phyloP scores from a whole-genome alignment of 2,888 invertebrate genomes.

The Drosophila merina region DNA sequence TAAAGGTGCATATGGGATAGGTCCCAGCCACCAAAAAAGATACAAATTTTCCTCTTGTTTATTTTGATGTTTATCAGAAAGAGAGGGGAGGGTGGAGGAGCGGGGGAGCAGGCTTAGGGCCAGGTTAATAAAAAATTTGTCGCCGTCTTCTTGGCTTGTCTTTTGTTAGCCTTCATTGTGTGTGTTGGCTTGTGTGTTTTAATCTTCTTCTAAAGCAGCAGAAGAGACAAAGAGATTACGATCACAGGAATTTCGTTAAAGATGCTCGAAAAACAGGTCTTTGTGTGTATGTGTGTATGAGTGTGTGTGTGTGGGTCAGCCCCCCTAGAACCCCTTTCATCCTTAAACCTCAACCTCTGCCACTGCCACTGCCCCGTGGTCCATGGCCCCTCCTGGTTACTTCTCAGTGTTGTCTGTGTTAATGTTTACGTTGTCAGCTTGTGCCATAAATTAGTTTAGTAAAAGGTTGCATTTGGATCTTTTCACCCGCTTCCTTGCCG shows the following conservation, averaged over 20 bases:
- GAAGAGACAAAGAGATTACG: slow-evolving; percentile 80
- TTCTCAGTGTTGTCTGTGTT: slow-evolving; percentile 59
- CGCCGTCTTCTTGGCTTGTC: slow-evolving; percentile 67
- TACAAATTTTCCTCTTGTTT: slow-evolving; percentile 76
- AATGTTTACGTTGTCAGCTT: slow-evolving; percentile 82
- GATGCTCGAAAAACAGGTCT: slow-evolving; percentile 76
- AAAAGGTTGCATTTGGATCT: slow-evolving; percentile 73
- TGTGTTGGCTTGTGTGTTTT: slow-evolving; percentile 60
- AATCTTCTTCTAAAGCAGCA: slow-evolving; percentile 77
- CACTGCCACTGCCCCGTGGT: no score
- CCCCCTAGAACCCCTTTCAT: not conserved
- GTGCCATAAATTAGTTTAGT: slow-evolving; percentile 83
- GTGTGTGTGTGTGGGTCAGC: slow-evolving; percentile 27
- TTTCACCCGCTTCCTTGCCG: slow-evolving; percentile 16
- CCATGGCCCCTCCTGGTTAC: slow-evolving; percentile 5
- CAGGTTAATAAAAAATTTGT: slow-evolving; percentile 75
- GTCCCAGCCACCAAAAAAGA: slow-evolving; percentile 13
- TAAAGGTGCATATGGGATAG: slow-evolving; percentile 58
- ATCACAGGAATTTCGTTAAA: slow-evolving; percentile 80
- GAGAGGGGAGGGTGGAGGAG: not conserved
- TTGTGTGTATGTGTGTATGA: slow-evolving; percentile 50
- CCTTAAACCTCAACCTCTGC: slow-evolving; percentile 5
- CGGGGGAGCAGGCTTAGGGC: slow-evolving; percentile 31
- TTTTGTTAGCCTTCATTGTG: slow-evolving; percentile 39
- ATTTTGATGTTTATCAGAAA: slow-evolving; percentile 68